These are phyloP conservation scores for Eilema sororculum DNA, from an alignment of 2,888 invertebrate species.

Conservation along the genomic window DNA sequence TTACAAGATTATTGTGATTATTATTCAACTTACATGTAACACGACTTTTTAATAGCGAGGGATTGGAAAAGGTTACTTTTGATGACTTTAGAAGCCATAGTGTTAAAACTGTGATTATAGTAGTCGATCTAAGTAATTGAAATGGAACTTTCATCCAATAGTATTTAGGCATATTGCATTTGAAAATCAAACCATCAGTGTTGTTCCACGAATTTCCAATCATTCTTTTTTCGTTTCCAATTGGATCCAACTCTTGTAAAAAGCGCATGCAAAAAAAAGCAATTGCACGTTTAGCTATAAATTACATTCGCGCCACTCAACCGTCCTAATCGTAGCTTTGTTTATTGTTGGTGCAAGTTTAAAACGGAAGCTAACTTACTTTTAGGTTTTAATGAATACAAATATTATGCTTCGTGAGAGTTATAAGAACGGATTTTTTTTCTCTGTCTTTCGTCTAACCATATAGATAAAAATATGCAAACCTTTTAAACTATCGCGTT, in stretches of 20 bases:
- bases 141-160: neutral
- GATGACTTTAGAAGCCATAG: no score
- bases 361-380: neutral
- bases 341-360: conserved; percentile 54
- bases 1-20: no score
- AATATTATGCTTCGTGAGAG: no score
- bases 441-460: no score
- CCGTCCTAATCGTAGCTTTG: conserved; percentile 62
- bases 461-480: no score
- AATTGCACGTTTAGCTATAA: conserved; percentile 64
- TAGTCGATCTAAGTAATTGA: neutral
- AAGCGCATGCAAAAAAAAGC: conserved; percentile 56
- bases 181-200: conserved; percentile 19
- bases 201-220: conserved; percentile 30
- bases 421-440: no score
- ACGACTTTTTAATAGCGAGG: no score
- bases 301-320: conserved; percentile 63
- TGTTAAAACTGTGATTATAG: no score
- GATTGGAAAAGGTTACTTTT: no score
- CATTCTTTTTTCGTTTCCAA: conserved; percentile 46
- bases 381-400: neutral
- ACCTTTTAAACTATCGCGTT: no score
- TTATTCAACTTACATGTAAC: no score
- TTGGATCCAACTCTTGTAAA: conserved; percentile 23
- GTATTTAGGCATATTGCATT: conserved; percentile 15